Evolutionary conservation across 2,888 invertebrate genomes (phyloP).

Genomic region (Calliopum simillimum): DNA sequence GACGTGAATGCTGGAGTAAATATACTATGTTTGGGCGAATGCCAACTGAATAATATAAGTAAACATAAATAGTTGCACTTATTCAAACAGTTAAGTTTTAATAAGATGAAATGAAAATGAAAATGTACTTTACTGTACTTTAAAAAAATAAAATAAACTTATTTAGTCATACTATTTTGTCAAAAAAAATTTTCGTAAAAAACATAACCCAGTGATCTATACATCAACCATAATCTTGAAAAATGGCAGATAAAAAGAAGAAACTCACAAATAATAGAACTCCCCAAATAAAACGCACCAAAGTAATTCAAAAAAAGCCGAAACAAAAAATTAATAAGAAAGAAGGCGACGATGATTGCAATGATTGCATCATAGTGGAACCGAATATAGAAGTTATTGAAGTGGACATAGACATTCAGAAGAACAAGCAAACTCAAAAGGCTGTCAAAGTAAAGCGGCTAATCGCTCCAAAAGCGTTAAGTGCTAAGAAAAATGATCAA

Average conservation of each 20-base stretch:
- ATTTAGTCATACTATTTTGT: too few species aligned
- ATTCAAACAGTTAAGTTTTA: too few species aligned
- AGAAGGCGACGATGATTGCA: constrained; percentile 28
- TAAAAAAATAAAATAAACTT: too few species aligned
- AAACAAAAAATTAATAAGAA: background rate
- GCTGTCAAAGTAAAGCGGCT: background rate
- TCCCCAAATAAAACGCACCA: constrained; percentile 3
- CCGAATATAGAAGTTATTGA: constrained; percentile 35
- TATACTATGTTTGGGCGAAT: too few species aligned
- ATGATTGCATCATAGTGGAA: constrained; percentile 36
- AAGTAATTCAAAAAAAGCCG: background rate
- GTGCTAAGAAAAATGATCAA: background rate
- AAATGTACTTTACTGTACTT: too few species aligned
- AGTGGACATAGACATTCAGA: background rate
- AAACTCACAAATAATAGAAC: constrained; percentile 2
- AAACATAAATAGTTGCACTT: too few species aligned
- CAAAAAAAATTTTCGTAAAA: too few species aligned
- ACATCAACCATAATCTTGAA: background rate
- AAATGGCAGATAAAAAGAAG: constrained; percentile 10
- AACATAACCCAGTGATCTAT: too few species aligned
- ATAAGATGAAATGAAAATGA: too few species aligned
- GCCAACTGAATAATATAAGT: too few species aligned
- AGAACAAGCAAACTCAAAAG: background rate
- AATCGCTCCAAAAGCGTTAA: background rate
- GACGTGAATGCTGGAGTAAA: too few species aligned